Evolutionary conservation across 2,113 vertebrate genomes (phyloP), one percentile per base, ranked within the genome.

Genomic region (Aegithalos caudatus): DNA sequence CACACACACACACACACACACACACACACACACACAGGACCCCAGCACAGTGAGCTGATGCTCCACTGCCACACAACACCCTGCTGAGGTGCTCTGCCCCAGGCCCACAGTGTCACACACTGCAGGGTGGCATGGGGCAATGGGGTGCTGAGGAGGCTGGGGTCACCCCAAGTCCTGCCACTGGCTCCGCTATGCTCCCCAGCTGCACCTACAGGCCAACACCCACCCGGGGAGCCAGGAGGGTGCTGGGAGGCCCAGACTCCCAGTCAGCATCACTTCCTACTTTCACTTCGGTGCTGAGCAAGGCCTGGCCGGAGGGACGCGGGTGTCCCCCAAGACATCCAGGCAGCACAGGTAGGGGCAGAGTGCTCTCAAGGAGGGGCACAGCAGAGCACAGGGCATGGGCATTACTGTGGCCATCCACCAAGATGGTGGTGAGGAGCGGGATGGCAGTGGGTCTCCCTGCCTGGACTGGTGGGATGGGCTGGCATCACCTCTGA

Each of bases 181-280:
- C 27, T 12, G 5, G 19, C 20, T 51, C 37, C 20, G 29, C 23
- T 14, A 1, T 37, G 15, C 6, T 29, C 24, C 12, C 11, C 2
- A 1, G 58, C 33, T 45, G 53, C 53, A 58, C 53, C 38, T 9
- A 33, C 3, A 2, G 18, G 45, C n/a, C 58, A 50, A 56, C 83
- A 81, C 40, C 57, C 78, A 20, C 65, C 18, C 3, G 0, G 47
- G 47, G 40, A 89, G 31, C 31, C 67, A 42, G 58, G 56, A 77
- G 93, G 72, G 44, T 56, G 86, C 12, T 7, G 81, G 88, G 88
- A 87, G 71, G 81, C 60, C 35, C 47, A 37, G 51, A 22, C 69
- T 89, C 77, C 65, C 3, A 4, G 73, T 84, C 73, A 3, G 65
- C 69, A 89, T 84, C 78, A 97, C 96, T 97, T 97, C 96, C 96